These are phyloP conservation scores for Saguinus imperator DNA, from an alignment of 2,113 vertebrate species.

Conservation along the genomic window DNA sequence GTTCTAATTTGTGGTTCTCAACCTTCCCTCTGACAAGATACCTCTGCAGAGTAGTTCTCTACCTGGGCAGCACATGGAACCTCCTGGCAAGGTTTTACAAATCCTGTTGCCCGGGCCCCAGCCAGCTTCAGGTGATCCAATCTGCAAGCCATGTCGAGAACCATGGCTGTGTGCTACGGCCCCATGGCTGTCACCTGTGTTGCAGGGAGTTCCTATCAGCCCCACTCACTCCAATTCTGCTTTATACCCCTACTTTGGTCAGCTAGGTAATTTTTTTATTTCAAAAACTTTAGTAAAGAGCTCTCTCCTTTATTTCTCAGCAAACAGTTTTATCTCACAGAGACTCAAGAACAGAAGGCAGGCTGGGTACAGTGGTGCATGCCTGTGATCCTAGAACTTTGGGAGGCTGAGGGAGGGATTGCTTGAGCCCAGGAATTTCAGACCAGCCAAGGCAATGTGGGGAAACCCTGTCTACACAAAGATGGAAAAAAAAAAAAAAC, in stretches of 20 bases:
- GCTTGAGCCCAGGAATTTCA: too few species aligned
- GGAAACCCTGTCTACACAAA: too few species aligned
- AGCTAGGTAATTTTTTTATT: background rate
- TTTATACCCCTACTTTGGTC: background rate
- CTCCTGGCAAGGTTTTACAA: background rate
- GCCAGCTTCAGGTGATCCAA: background rate
- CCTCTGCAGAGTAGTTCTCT: background rate
- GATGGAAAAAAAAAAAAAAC: too few species aligned
- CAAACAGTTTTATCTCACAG: background rate
- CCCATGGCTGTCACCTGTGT: background rate
- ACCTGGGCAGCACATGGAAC: background rate
- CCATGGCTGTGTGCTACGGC: background rate
- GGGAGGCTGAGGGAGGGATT: too few species aligned
- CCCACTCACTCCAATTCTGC: background rate
- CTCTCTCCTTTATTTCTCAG: background rate
- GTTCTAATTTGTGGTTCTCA: background rate
- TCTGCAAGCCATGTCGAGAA: background rate
- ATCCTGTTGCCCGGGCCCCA: background rate
- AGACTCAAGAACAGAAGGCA: background rate
- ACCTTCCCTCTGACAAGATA: background rate
- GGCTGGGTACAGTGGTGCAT: too few species aligned
- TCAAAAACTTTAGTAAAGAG: background rate
- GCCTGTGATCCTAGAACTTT: too few species aligned
- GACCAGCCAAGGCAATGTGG: too few species aligned
- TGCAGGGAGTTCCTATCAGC: background rate